Evolutionary conservation across 2,797 vertebrate genomes (phyloP).

Genomic region (Rhynchotus rufescens): DNA sequence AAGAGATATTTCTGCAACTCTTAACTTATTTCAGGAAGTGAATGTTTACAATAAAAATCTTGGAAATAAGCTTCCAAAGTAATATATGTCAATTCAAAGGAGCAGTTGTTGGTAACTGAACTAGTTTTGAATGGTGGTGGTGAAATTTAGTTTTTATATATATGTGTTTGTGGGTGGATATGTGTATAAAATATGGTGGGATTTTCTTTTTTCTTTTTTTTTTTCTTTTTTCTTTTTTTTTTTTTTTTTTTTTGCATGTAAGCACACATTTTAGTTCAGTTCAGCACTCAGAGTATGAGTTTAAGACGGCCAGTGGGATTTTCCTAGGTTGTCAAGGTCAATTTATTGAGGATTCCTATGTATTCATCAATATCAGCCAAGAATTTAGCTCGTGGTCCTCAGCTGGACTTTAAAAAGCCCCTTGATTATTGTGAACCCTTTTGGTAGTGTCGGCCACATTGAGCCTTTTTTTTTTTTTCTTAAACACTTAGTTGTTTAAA

Average conservation of each 20-base stretch:
- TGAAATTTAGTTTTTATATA: too few relatives aligned
- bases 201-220: neutral
- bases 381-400: neutral
- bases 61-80: neutral
- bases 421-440: neutral
- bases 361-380: neutral
- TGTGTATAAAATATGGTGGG: neutral
- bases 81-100: neutral
- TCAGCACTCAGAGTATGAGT: neutral
- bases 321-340: neutral
- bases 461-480: neutral
- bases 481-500: neutral
- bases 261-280: neutral
- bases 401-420: neutral
- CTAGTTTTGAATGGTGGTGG: neutral
- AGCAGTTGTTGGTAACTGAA: neutral
- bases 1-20: neutral
- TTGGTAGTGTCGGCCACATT: neutral
- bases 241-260: neutral
- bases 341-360: neutral
- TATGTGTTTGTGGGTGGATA: too few relatives aligned
- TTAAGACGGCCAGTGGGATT: neutral
- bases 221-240: neutral
- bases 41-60: neutral
- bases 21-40: neutral